These are phyloP conservation scores for Sebastes fasciatus DNA, from an alignment of 2,113 vertebrate genomes.

Conservation along the genomic window DNA sequence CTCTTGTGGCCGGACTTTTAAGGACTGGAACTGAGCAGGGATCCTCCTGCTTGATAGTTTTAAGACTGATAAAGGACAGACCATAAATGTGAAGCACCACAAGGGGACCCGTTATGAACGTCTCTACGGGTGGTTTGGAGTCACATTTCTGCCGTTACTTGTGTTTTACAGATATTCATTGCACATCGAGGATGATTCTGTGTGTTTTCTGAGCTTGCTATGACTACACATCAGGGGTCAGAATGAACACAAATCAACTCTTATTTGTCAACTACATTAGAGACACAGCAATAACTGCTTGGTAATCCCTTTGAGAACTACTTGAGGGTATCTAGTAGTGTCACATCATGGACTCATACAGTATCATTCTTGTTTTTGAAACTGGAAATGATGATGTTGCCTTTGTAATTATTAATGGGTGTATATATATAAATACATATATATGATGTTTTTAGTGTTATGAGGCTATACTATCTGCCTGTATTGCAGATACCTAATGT, in stretches of 20 bases:
- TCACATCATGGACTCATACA: not conserved
- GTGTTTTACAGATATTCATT: not conserved
- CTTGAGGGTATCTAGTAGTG: not conserved
- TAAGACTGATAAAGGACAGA: not conserved
- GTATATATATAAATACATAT: conserved; percentile 13
- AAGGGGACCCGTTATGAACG: not conserved
- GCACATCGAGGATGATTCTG: not conserved
- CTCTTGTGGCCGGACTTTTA: not conserved
- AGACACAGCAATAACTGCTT: not conserved
- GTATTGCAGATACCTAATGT: too few species aligned
- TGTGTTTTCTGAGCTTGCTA: not conserved
- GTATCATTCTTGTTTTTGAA: not conserved
- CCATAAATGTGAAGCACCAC: not conserved
- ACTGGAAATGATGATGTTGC: not conserved
- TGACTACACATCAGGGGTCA: not conserved
- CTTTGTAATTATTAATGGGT: not conserved
- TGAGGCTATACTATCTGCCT: not conserved
- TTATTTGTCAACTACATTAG: not conserved
- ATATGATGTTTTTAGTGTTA: not conserved
- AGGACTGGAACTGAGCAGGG: not conserved
- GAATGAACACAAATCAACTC: not conserved
- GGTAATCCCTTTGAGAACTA: not conserved
- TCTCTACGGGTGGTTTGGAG: not conserved
- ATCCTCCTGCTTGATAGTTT: not conserved
- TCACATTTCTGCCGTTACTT: not conserved